Evolutionary conservation across 1,140 invertebrate species (phyloP).

Genomic region (Aphelenchoides fujianensis): DNA sequence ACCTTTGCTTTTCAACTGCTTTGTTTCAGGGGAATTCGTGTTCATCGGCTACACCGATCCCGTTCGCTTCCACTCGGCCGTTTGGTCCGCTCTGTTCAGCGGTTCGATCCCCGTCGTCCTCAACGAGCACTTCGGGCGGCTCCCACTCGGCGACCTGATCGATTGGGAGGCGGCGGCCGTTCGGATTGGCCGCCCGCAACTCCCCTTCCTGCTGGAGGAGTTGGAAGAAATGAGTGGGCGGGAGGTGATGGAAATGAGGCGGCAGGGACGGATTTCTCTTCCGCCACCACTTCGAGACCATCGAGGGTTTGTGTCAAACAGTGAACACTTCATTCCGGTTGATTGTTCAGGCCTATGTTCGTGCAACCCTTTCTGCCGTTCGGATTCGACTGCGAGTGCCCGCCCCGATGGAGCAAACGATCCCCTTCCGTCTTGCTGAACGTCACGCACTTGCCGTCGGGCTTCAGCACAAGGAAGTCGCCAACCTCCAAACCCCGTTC

Average conservation of each 20-base stretch:
- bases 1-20: constrained; percentile 7
- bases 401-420: constrained; percentile 64
- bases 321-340: not conserved
- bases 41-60: constrained; percentile 15
- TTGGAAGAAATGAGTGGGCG: constrained; percentile 79
- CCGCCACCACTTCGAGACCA: constrained; percentile 63
- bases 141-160: constrained; percentile 82
- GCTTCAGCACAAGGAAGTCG: no score
- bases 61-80: not conserved
- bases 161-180: constrained; percentile 78
- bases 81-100: constrained; percentile 80
- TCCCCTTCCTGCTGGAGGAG: constrained; percentile 87
- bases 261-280: constrained; percentile 75
- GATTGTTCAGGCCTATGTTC: constrained; percentile 15
- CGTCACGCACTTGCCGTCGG: no score
- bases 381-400: constrained; percentile 70
- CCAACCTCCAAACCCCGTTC: constrained; percentile 27
- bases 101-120: constrained; percentile 86
- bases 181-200: constrained; percentile 77
- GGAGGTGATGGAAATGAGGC: constrained; percentile 78
- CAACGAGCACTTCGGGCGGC: constrained; percentile 68
- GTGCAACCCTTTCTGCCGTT: constrained; percentile 27
- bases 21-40: no score
- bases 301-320: no score
- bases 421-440: no score